Conservation (phyloP, 2,113 vertebrate species). For the Psilopogon haemacephalus region DNA sequence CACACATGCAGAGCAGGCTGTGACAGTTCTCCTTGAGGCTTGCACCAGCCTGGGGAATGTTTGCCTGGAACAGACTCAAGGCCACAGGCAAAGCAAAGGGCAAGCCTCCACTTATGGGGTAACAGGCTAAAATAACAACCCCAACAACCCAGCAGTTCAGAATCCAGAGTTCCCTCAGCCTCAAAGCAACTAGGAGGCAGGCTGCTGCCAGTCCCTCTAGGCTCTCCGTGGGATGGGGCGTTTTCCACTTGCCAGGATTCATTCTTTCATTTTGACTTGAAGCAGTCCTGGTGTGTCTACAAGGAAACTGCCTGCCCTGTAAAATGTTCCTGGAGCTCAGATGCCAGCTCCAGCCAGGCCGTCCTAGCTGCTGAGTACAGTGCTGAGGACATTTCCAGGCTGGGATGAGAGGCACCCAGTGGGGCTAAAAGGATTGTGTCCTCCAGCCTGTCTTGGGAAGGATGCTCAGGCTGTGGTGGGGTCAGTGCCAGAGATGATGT, state of each 20-base stretch:
- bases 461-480: background rate
- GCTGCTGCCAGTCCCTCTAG: background rate
- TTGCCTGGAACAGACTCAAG: background rate
- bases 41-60: background rate
- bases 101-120: background rate
- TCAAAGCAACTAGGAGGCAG: background rate
- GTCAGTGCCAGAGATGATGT: slow-evolving; percentile 31
- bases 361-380: background rate
- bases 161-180: background rate
- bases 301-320: background rate
- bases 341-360: background rate
- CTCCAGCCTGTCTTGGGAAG: background rate
- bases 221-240: background rate
- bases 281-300: background rate
- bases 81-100: background rate
- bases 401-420: background rate
- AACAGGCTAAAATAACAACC: background rate
- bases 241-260: background rate
- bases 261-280: background rate
- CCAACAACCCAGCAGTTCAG: background rate
- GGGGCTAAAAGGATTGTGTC: background rate
- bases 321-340: background rate
- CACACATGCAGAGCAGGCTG: fast-evolving
- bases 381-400: background rate
- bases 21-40: background rate